Base-by-base conservation (phyloP, 2,888 invertebrate genomes). In the Drosophila anceps region DNA sequence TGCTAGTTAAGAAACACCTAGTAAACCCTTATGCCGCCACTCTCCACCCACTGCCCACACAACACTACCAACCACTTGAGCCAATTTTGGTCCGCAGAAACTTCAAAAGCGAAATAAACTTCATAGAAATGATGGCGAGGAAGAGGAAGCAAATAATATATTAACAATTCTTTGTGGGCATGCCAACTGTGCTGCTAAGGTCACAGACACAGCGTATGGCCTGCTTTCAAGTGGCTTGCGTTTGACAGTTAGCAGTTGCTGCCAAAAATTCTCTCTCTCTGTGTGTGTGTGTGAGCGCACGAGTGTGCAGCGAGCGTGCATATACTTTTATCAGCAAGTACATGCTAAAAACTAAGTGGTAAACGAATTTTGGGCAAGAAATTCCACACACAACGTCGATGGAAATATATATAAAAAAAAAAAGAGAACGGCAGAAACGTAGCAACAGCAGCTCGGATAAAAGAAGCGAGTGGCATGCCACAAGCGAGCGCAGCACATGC, bases 271-370 rank as follows among this genome's bases (percentile, higher is more conserved):
- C 58, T 61, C 41, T 61, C 37, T 7, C 18, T 33, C 60, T 48
- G 58, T 50, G 57, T 24, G 57, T 43, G 43, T 27, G 62, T 63
- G 29, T 31, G 46, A 0, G 12, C 10, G 29, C 53, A 20, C 43
- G 61, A 69, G 67, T 74, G 69, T 74, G 77, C 63, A 69, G 71
- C 69, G 24, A 77, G 79, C 71, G 72, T 72, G 75, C 70, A 81
- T 66, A 82, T 73, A 73, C 70, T 80, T 78, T 69, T 84, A 87
- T 81, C 81, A 73, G 63, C 46, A 59, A 64, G 71, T 62, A 73
- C 67, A 84, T 74, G 76, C 73, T 71, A 76, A 82, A 82, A 82
- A 79, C 88, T 82, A 76, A 77, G 77, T 82, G 82, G 71, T 57
- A 82, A 77, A 78, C 67, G 78, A 67, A 68, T 64, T 67, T 55